These are phyloP conservation scores for Meandrusa payeni DNA, from an alignment of 2,888 invertebrate genomes.

Conservation along the genomic window DNA sequence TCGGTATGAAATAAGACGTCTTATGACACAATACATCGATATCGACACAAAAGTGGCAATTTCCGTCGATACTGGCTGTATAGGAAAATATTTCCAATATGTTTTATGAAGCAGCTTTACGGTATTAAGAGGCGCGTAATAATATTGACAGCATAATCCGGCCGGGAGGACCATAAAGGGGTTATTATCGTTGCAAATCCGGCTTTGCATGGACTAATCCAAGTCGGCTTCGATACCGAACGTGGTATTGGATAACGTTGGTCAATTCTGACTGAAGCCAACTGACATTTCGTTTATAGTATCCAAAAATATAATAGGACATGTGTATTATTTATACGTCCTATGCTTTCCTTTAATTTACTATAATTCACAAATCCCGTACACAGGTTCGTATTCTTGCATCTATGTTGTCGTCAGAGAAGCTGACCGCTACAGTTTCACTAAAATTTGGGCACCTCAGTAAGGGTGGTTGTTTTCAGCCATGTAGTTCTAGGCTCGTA, in stretches of 20 bases:
- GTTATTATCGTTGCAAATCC: conserved; percentile 68
- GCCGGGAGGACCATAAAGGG: conserved; percentile 59
- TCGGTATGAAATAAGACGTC: conserved; percentile 13
- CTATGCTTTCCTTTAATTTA: too few relatives aligned
- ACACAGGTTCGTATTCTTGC: too few relatives aligned
- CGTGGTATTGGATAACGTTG: conserved; percentile 1
- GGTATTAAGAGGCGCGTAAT: conserved; percentile 77
- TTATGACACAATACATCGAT: conserved; percentile 31
- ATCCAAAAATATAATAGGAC: too few relatives aligned
- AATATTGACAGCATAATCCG: conserved; percentile 76
- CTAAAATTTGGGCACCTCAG: too few relatives aligned
- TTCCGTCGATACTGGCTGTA: conserved; percentile 47
- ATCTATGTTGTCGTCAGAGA: too few relatives aligned
- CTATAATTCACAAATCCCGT: too few relatives aligned
- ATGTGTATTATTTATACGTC: too few relatives aligned
- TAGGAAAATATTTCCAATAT: conserved; percentile 69
- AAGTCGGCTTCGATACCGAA: conserved; percentile 28
- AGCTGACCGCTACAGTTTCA: too few relatives aligned
- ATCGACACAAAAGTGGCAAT: conserved; percentile 37
- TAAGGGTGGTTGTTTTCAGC: too few relatives aligned
- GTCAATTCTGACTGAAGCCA: background rate
- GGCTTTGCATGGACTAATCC: conserved; percentile 60
- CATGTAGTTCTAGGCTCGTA: too few relatives aligned
- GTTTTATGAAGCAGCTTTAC: conserved; percentile 73
- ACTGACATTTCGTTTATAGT: too few relatives aligned